Base-by-base conservation (phyloP, 2,113 vertebrate genomes). In the Macroglossus sobrinus region DNA sequence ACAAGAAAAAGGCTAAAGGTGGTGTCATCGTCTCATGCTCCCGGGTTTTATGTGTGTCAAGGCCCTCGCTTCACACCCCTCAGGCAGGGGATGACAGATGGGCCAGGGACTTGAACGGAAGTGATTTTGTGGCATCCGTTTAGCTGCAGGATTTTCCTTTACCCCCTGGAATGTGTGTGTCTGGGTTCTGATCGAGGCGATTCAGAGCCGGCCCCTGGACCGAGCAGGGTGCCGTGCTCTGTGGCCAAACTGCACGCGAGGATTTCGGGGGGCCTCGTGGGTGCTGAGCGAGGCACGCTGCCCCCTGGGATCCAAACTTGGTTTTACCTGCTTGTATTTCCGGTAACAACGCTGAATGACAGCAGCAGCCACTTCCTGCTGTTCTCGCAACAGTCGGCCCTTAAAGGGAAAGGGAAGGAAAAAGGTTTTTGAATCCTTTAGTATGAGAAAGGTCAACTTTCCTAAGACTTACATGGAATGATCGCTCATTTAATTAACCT, bases 321-420 rank as follows among this genome's bases (percentile, higher is more conserved):
- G 5, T 98, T 98, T 98, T 99, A 99, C 99, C 99, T 99, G 99
- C 98, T 99, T 99, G 96, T 99, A 99, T 98, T 99, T 99, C 98
- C 99, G 99, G 99, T 99, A 99, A 98, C 99, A 99, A 93, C 99
- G 99, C 97, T 99, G 99, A 98, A 99, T 99, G 97, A 99, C 99
- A 91, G 99, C 99, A 0, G 99, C 99, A 50, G 99, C 99, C 97
- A 99, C 99, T 98, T 99, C 99, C 91, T 99, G 99, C 98, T 99
- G 99, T 93, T 99, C 99, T 98, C 99, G 98, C 97, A 99, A 98
- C 68, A 99, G 99, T 97, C 99, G 99, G 96, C 99, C 99, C 99
- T 99, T 95, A 0, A 0, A 24, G 4, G 43, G 81, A 33, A 59
- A 92, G 66, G 71, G 1, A 55, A 40, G 7, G 28, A n/a, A 11